Percentiles rank a stretch among this genome's conserved stretches.
Evolutionary conservation across 2,888 invertebrate genomes (phyloP).

Genomic region (Harpagoxenus sublaevis): DNA sequence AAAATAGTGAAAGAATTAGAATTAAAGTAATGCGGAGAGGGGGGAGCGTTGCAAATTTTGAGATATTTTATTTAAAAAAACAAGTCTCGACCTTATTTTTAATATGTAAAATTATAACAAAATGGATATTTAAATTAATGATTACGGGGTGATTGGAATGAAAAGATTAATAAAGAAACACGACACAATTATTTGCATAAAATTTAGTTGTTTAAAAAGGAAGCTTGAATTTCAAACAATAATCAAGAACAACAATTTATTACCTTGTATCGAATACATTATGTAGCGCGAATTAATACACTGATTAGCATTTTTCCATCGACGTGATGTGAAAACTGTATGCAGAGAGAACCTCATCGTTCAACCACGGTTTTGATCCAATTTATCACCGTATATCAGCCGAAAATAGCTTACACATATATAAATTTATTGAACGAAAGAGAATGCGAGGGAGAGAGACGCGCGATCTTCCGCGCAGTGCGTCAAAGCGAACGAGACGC

Average conservation of each 20-base stretch:
- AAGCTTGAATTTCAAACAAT: neutral
- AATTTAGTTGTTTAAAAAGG: neutral
- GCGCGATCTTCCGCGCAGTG: neutral
- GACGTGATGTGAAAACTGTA: constrained; percentile 12
- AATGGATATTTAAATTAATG: neutral
- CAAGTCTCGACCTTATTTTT: too few relatives aligned
- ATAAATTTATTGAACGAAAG: constrained; percentile 27
- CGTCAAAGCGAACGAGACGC: constrained; percentile 50
- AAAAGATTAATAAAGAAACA: neutral
- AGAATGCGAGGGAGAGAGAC: neutral
- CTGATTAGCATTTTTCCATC: constrained; percentile 31
- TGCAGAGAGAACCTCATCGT: constrained; percentile 4
- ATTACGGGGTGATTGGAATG: neutral
- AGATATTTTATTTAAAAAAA: neutral
- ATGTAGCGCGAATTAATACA: constrained; percentile 3
- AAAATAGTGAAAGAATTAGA: neutral
- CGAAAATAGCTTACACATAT: constrained; percentile 32
- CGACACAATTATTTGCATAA: neutral
- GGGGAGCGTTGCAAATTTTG: neutral
- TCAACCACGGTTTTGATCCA: constrained; percentile 3
- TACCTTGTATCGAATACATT: neutral
- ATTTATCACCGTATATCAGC: constrained; percentile 17
- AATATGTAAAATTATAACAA: neutral
- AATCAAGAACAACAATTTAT: constrained; percentile 1
- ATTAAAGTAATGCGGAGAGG: neutral